phyloP scores from a whole-genome alignment of 2,888 invertebrate species.

The Latrodectus elegans region DNA sequence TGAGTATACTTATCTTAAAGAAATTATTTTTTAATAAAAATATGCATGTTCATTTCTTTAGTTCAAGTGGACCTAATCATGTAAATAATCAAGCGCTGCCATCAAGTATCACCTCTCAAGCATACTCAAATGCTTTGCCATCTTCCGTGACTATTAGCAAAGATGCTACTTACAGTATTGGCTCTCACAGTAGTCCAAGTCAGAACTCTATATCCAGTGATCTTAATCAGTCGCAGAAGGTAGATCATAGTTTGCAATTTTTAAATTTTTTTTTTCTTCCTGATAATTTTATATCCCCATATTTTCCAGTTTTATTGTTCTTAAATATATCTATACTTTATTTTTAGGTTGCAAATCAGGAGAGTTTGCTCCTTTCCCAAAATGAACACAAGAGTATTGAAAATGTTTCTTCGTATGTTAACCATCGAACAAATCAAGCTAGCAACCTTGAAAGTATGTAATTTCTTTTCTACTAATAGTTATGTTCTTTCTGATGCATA shows the following conservation, averaged over 20 bases:
- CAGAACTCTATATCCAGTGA: conserved; percentile 61
- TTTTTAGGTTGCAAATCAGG: conserved; percentile 63
- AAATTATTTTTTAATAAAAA: background rate
- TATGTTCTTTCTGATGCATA: too few relatives aligned
- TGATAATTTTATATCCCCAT: background rate
- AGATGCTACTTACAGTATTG: conserved; percentile 60
- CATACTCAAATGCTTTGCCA: conserved; percentile 63
- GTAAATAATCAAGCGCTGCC: conserved; percentile 62
- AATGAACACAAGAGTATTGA: conserved; percentile 64
- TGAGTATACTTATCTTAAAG: background rate
- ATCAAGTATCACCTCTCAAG: conserved; percentile 53
- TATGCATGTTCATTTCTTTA: conserved; percentile 8
- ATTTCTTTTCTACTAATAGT: background rate
- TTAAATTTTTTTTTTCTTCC: background rate
- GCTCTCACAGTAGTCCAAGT: conserved; percentile 55
- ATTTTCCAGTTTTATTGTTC: background rate
- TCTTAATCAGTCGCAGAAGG: conserved; percentile 68
- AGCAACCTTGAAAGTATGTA: conserved; percentile 54
- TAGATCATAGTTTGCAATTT: conserved; percentile 11
- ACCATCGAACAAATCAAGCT: conserved; percentile 66
- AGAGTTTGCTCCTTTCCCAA: conserved; percentile 58
- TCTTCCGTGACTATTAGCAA: conserved; percentile 67
- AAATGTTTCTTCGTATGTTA: conserved; percentile 63
- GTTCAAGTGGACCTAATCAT: conserved; percentile 54
- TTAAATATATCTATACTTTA: background rate